These are phyloP conservation scores for Picus viridis DNA, from an alignment of 2,797 vertebrate genomes.

Conservation along the genomic window DNA sequence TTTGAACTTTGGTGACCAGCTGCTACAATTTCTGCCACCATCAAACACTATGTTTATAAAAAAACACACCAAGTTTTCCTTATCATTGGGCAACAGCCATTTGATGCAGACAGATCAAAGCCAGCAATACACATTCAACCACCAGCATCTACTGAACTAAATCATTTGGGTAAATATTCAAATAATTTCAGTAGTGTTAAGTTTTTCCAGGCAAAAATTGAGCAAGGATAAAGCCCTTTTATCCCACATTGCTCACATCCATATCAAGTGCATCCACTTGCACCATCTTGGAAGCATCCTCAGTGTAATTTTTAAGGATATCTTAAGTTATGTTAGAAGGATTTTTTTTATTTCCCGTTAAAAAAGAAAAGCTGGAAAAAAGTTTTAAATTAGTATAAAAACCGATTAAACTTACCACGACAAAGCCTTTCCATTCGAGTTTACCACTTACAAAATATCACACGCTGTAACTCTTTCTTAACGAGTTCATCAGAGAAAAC, in stretches of 20 bases:
- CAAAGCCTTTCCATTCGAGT: not conserved
- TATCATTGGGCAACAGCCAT: not conserved
- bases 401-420: not conserved
- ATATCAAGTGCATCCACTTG: not conserved
- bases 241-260: rapidly evolving
- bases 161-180: not conserved
- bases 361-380: not conserved
- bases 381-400: not conserved
- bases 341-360: not conserved
- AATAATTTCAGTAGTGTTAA: not conserved
- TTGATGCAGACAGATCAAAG: not conserved
- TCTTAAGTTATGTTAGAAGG: not conserved
- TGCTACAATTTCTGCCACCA: not conserved
- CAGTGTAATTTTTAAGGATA: not conserved
- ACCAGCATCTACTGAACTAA: not conserved
- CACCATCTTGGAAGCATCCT: too few species aligned
- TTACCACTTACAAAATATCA: not conserved
- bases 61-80: not conserved
- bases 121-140: not conserved
- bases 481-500: rapidly evolving
- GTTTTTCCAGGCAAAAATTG: not conserved
- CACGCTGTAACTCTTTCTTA: rapidly evolving
- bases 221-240: not conserved
- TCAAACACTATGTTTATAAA: not conserved
- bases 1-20: not conserved